These are phyloP conservation scores for Austrolebias charrua DNA, from an alignment of 2,797 vertebrate species.

Conservation along the genomic window DNA sequence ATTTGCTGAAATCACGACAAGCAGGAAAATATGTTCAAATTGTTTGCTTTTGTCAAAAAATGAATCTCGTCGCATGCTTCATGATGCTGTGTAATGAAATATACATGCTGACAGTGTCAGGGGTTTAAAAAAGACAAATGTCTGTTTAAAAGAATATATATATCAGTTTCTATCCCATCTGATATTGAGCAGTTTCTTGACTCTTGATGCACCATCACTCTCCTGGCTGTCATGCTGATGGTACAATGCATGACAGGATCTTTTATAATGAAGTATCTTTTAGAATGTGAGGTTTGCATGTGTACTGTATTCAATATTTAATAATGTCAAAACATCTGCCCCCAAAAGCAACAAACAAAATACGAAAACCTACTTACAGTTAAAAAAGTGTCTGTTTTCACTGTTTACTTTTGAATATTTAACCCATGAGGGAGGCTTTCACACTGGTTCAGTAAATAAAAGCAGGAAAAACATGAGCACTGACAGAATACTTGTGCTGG, in stretches of 20 bases:
- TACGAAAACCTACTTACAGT: constrained; percentile 62
- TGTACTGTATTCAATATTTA: constrained; percentile 67
- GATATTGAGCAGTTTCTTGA: constrained; percentile 38
- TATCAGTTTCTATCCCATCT: constrained; percentile 38
- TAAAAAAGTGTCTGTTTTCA: constrained; percentile 70
- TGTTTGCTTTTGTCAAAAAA: constrained; percentile 13
- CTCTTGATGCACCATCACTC: constrained; percentile 32
- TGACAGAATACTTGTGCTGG: constrained; percentile 32
- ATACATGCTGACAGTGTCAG: constrained; percentile 13
- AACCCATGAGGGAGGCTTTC: constrained; percentile 53
- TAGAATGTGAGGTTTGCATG: constrained; percentile 39
- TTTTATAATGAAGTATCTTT: constrained; percentile 24
- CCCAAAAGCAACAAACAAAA: constrained; percentile 57
- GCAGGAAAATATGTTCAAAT: constrained; percentile 7
- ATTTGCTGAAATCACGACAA: constrained; percentile 9
- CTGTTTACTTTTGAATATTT: constrained; percentile 73
- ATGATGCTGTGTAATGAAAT: constrained; percentile 32
- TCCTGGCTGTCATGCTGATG: constrained; percentile 26
- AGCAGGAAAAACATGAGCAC: constrained; percentile 34
- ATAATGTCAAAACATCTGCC: constrained; percentile 70
- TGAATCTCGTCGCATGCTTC: constrained; percentile 6
- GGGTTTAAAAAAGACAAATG: constrained; percentile 29
- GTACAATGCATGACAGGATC: constrained; percentile 21
- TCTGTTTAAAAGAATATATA: constrained; percentile 39
- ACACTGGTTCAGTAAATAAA: constrained; percentile 54